Evolutionary conservation across 2,797 vertebrate genomes (phyloP).

Genomic region (Enteromius thamalakanensis): DNA sequence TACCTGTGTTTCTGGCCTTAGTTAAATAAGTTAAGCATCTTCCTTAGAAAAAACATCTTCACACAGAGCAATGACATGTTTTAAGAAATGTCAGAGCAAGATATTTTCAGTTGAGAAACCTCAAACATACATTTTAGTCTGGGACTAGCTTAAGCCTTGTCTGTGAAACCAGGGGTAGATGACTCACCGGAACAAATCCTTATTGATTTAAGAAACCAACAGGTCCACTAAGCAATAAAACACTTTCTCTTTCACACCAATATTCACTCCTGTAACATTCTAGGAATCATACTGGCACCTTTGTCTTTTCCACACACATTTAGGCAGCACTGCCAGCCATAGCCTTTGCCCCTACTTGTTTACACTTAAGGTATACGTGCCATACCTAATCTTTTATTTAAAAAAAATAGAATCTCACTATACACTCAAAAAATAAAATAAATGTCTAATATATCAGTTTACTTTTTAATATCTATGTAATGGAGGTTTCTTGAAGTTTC

Average conservation of each 20-base stretch:
- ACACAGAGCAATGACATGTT: too few species aligned
- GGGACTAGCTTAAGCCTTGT: too few species aligned
- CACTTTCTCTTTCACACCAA: constrained; percentile 2
- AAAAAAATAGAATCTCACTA: background rate
- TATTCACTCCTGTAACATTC: constrained; percentile 20
- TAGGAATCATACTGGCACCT: constrained; percentile 45
- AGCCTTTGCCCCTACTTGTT: constrained; percentile 29
- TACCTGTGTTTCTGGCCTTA: background rate
- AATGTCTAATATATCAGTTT: background rate
- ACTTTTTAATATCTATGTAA: background rate
- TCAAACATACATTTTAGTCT: too few species aligned
- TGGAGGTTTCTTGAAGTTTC: background rate
- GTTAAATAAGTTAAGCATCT: too few species aligned
- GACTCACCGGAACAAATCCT: background rate
- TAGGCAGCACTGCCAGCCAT: constrained; percentile 18
- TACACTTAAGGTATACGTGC: background rate
- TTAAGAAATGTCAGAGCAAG: too few species aligned
- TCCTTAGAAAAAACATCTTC: too few species aligned
- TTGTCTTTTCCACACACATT: constrained; percentile 44
- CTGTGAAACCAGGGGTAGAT: background rate
- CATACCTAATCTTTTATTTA: background rate
- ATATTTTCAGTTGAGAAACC: too few species aligned
- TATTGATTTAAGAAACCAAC: constrained; percentile 5
- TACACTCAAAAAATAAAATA: too few species aligned
- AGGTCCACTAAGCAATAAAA: background rate